Evolutionary conservation across 2,797 vertebrate species (phyloP).

Genomic region (Chelidonichthys spinosus): DNA sequence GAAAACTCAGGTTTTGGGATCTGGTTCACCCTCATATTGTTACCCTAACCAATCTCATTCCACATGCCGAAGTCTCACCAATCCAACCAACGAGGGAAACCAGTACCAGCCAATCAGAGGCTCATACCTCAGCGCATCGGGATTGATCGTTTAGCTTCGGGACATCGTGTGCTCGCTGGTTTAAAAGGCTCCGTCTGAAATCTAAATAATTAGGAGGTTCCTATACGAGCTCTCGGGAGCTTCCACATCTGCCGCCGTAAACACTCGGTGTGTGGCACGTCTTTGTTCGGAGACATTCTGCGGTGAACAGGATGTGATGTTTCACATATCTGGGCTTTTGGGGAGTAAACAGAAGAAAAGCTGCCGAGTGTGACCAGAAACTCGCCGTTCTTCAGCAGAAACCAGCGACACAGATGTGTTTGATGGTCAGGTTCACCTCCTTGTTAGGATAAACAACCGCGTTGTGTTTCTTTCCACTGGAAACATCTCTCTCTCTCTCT

Average conservation of each 20-base stretch:
- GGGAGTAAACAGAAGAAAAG: conserved; percentile 6
- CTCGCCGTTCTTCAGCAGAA: background rate
- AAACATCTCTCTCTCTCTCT: conserved; percentile 13
- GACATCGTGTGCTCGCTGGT: background rate
- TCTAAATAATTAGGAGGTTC: conserved; percentile 28
- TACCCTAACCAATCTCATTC: too few relatives aligned
- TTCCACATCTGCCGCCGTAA: conserved; percentile 5
- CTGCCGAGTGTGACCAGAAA: background rate
- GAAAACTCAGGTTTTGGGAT: too few relatives aligned
- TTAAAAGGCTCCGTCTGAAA: background rate
- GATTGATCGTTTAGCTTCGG: too few relatives aligned
- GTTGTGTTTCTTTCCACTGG: background rate
- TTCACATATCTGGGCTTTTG: background rate
- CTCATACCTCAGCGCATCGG: too few relatives aligned
- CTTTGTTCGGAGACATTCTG: conserved; percentile 6
- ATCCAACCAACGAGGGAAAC: too few relatives aligned
- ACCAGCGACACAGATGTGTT: background rate
- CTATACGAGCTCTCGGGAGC: conserved; percentile 10
- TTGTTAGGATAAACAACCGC: conserved; percentile 5
- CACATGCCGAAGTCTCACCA: too few relatives aligned
- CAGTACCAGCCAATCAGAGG: too few relatives aligned
- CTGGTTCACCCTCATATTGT: too few relatives aligned
- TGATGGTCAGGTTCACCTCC: background rate
- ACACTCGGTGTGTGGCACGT: conserved; percentile 26
- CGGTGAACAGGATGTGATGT: background rate